Conservation (phyloP, 2,113 vertebrate species). For the Sander lucioperca region DNA sequence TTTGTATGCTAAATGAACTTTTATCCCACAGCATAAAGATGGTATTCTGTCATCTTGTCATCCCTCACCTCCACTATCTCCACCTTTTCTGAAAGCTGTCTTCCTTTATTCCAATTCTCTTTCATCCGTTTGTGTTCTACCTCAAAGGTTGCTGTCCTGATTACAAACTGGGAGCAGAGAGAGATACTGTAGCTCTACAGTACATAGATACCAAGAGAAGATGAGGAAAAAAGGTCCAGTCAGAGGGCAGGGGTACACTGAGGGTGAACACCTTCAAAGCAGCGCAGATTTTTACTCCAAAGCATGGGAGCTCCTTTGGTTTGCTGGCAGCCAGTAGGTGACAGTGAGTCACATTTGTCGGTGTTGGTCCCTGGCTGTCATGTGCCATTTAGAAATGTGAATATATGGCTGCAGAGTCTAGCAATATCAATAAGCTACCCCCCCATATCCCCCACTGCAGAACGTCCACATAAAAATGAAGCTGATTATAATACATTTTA, state of each 20-base stretch:
- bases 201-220: slow-evolving; percentile 6
- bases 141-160: slow-evolving; percentile 55
- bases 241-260: slow-evolving; percentile 19
- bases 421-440: background rate
- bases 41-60: background rate
- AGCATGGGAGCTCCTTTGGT: slow-evolving; percentile 13
- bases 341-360: slow-evolving; percentile 19
- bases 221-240: slow-evolving; percentile 1
- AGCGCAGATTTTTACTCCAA: slow-evolving; percentile 11
- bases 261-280: slow-evolving; percentile 49
- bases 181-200: slow-evolving; percentile 2
- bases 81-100: slow-evolving; percentile 1
- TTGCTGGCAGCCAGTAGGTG: slow-evolving; percentile 12
- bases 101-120: slow-evolving; percentile 18
- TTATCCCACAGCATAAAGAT: background rate
- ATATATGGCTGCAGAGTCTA: background rate
- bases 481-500: background rate
- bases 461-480: background rate
- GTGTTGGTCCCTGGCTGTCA: background rate
- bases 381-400: background rate
- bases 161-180: slow-evolving; percentile 32
- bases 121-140: slow-evolving; percentile 52
- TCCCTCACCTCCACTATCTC: background rate
- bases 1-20: background rate
- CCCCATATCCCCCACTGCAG: background rate